Base-by-base conservation (phyloP, 1,140 invertebrate genomes). In the Onthophagus taurus region DNA sequence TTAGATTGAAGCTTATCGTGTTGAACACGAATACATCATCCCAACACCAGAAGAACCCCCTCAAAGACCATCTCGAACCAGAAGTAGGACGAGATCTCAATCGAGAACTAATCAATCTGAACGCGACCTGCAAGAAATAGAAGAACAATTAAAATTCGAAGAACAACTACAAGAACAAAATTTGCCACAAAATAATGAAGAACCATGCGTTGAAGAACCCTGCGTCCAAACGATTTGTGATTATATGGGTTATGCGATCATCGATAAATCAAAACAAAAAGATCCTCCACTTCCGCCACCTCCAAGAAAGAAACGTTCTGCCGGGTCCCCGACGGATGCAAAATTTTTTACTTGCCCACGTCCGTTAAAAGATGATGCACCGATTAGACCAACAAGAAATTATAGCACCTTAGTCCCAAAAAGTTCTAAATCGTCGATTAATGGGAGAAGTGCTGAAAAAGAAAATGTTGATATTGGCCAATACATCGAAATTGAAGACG, bases 331-430 rank as follows among this genome's bases (percentile, higher is more conserved):
- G 30, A 43, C 55, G 30, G 64, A 56, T 42, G 42, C 49, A 20
- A 61, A 73, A 54, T 74, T 74, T 42, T 76, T 72, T 42, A 72
- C 73, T 23, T 56, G 76, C 53, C 66, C 73, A 44, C 43, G 74
- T 61, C 41, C 31, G 17, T 33, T 34, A 1, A 12, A 53, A 5
- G 39, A 31, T 18, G 48, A 44, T 12, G 31, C 45, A 21, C 47
- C 56, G 12, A 59, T 61, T n/a, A 61, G 76, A 45, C 76, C 76
- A 0, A 51, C 64, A 12, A 66, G 80, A 41, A 78, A 78, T 50
- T 85, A 84, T 61, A 82, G 79, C 51, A 83, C 81, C 2, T 61
- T 83, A 1, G 72, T 74, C 6, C 30, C 26, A 23, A 72, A 76
- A 0, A 66, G 62, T 11, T 72, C 75, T 46, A 71, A 74, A 2